Evolutionary conservation across 2,113 vertebrate species (phyloP), one percentile per base, ranked within the genome.

Genomic region (Micronisus gabar): DNA sequence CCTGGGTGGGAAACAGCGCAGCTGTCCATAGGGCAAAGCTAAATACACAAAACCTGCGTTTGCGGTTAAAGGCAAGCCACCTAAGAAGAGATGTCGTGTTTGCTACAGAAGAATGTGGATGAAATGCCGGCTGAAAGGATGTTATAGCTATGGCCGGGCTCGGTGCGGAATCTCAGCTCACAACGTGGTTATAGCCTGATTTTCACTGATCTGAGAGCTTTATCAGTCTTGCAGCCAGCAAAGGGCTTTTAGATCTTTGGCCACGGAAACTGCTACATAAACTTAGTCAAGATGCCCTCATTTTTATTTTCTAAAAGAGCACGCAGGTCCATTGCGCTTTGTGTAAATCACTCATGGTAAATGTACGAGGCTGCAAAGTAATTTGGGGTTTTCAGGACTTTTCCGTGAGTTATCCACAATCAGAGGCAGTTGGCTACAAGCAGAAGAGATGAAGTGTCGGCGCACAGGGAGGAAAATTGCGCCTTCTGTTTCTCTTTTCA

Each of bases 11-110:
- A 93, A 86, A 11, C 23, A 3, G 2, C 3, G 0, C 85, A 91
- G 91, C 91, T 89, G 95, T 56, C 88, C 71, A 2, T 15, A 71
- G 91, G 62, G 91, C 85, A 95, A 86, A 91, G 81, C 85, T 92
- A 80, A 94, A 84, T 83, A 94, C 88, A 95, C 93, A 86, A 84
- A 94, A 47, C 81, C 68, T 48, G 48, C 53, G 12, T 10, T 25
- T 79, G 84, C 2, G 48, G 71, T 76, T 73, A 58, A 36, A 88
- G 65, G 25, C 43, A 23, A 93, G 76, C 88, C 93, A 92, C 93
- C 91, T 93, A 84, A 80, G 93, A 72, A 87, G 88, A 83, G 67
- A 59, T 9, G 38, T 41, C 10, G 0, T 74, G 78, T 94, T 91
- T 91, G 70, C 82, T 68, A 6, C 26, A 23, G 85, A 63, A 65